Conservation (phyloP, 2,113 vertebrate species). For the Hippocampus zosterae region DNA sequence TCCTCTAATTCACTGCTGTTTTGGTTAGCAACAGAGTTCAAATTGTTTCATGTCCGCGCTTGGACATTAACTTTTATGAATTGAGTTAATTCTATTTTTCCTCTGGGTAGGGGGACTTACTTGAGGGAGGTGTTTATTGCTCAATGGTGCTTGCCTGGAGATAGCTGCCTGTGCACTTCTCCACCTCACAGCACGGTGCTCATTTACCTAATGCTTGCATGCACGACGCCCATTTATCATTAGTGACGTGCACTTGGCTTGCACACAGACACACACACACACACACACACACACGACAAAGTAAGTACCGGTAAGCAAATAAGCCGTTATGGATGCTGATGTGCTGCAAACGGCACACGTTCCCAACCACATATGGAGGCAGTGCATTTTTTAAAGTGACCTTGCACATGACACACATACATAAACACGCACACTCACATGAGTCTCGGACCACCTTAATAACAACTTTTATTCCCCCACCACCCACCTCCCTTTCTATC, state of each 20-base stretch:
- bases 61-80: not conserved
- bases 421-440: constrained; percentile 35
- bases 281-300: constrained; percentile 4
- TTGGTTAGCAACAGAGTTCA: not conserved
- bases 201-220: constrained; percentile 75
- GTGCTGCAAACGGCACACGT: not conserved
- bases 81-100: not conserved
- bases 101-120: no score
- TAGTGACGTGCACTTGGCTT: constrained; percentile 32
- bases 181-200: constrained; percentile 66
- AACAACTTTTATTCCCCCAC: constrained; percentile 65
- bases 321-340: not conserved
- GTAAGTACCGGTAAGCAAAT: not conserved
- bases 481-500: constrained; percentile 23
- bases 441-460: constrained; percentile 78
- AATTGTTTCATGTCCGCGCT: not conserved
- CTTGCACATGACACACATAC: constrained; percentile 17
- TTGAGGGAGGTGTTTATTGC: not conserved
- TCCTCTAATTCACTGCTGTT: no score
- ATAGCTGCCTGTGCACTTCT: constrained; percentile 41
- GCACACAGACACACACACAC: constrained; percentile 5
- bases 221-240: constrained; percentile 71
- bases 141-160: constrained; percentile 8
- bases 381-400: not conserved
- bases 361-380: constrained; percentile 2